These are phyloP conservation scores for Numenius phaeopus DNA, from an alignment of 2,797 vertebrate genomes.

Conservation along the genomic window DNA sequence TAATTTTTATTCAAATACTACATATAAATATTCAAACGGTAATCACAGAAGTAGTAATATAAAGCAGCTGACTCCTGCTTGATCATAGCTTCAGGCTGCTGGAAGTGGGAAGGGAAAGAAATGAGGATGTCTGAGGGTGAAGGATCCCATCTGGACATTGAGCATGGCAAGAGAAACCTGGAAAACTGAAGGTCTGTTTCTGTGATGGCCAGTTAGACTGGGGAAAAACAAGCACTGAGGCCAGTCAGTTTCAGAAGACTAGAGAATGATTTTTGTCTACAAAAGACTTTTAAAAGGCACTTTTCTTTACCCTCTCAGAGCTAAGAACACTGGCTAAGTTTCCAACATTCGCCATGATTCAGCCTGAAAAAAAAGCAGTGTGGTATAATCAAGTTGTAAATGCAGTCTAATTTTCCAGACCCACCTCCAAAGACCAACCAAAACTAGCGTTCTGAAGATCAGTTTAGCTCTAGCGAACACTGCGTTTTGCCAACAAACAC, in stretches of 20 bases:
- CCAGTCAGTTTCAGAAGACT: neutral
- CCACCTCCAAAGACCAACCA: neutral
- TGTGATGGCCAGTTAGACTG: neutral
- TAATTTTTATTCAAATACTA: neutral
- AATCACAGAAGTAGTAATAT: neutral
- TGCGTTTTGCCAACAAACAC: neutral
- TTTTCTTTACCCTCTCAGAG: neutral
- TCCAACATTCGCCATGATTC: neutral
- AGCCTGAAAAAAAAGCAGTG: neutral
- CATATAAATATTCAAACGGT: neutral
- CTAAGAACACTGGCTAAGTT: neutral
- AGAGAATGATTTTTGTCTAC: neutral
- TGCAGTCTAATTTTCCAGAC: neutral
- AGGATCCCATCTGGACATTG: neutral
- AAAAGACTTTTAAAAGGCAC: neutral
- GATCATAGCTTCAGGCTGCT: neutral
- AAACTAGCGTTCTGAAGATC: slow-evolving; percentile 7
- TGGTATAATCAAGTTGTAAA: slow-evolving; percentile 4
- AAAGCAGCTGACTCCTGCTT: neutral
- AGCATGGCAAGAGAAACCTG: neutral
- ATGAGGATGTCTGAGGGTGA: neutral
- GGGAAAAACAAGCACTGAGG: neutral
- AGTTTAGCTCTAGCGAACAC: neutral
- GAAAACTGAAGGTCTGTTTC: neutral
- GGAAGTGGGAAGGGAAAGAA: neutral